A percentile compares a stretch with the other conserved stretches of the same genome.
These are phyloP conservation scores for Baryphthengus martii DNA, from an alignment of 2,113 vertebrate genomes.

Conservation along the genomic window DNA sequence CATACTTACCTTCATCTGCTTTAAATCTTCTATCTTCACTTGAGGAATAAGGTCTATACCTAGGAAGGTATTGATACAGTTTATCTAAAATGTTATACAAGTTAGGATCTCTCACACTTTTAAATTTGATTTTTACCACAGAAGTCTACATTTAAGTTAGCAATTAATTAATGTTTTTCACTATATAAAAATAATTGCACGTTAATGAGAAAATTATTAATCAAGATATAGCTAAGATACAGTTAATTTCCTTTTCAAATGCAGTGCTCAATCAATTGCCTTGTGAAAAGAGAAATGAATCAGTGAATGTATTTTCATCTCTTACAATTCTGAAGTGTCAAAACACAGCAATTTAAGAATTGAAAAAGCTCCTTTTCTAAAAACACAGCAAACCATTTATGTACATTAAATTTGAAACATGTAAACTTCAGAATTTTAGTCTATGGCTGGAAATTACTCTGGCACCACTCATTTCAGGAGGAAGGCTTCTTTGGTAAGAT, in stretches of 20 bases:
- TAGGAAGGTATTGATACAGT: constrained; percentile 55
- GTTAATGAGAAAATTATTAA: neutral
- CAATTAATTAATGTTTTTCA: neutral
- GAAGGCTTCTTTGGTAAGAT: neutral
- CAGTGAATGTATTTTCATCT: neutral
- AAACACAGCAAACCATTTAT: neutral
- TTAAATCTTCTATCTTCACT: constrained; percentile 95
- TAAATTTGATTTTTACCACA: neutral
- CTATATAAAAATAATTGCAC: neutral
- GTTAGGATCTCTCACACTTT: neutral
- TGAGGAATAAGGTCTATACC: constrained; percentile 88
- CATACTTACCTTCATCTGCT: constrained; percentile 93
- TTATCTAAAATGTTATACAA: neutral
- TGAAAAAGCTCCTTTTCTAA: neutral
- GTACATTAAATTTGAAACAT: neutral
- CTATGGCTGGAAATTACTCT: neutral
- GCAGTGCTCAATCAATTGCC: neutral
- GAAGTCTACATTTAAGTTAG: neutral
- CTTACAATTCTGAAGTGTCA: neutral
- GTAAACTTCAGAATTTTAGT: neutral
- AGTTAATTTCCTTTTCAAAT: neutral
- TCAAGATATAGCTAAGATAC: neutral
- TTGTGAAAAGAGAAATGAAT: neutral
- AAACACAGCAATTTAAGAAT: neutral
- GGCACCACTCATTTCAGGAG: neutral